Base-by-base conservation (phyloP, 2,113 vertebrate genomes). In the Phylloscopus whistleri region DNA sequence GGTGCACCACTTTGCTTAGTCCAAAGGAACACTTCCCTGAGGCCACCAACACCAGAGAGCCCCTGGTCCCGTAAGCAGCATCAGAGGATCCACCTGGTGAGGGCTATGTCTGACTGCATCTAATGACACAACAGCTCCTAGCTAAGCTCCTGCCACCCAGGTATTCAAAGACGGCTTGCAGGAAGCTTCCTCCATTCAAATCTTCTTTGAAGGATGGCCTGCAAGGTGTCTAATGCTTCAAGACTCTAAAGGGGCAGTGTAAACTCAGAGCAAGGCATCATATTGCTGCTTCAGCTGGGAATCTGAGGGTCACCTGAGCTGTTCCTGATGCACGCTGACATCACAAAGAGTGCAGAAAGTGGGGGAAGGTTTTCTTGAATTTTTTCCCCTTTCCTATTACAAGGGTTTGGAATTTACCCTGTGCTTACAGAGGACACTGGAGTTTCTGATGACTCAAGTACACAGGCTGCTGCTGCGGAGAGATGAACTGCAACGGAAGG, bases 401-500 rank as follows among this genome's bases (percentile, higher is more conserved):
- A 66, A 31, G 55, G 63, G 30, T 26, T 58, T 62, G 92, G 89
- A 86, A 78, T 89, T 93, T 63, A 72, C 90, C 52, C 64, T 10
- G 24, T 6, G 10, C 66, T 75, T 28, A 27, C 0, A 2, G 39
- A 63, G 48, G 21, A 13, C 77, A 27, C 30, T 13, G 80, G 60
- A 58, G 69, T 72, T 95, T 84, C 84, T 89, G 81, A 46, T 92
- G 73, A 75, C 33, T 88, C 88, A 83, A 12, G 39, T 27, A 2
- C 44, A 26, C 7, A 58, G 0, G 0, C 80, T 49, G 68, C 75
- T 53, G 80, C 48, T 0, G 0, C 10, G 4, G 27, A 68, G 66
- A 76, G 53, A 11, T 13, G 74, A 73, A 66, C 72, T 52, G 49
- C 0, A 0, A 7, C 3, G 2, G 22, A 67, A 63, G 48, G 43